Percentiles rank a stretch among this genome's conserved stretches.
phyloP scores from a whole-genome alignment of 2,888 invertebrate genomes.

The Lacanobia oleracea region DNA sequence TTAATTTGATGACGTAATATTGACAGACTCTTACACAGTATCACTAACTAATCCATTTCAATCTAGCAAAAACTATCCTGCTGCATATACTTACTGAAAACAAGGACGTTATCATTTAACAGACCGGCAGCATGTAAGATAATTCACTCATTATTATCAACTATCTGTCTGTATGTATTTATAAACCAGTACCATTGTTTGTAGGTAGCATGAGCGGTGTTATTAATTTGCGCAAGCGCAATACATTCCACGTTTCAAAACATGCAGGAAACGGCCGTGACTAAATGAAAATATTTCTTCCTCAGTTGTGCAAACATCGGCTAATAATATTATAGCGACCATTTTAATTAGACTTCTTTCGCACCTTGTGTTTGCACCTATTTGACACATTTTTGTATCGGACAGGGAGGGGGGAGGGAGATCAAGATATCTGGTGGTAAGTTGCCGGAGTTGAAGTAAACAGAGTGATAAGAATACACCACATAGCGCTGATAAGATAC shows the following conservation, averaged over 20 bases:
- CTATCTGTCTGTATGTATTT: slow-evolving; percentile 68
- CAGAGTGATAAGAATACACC: slow-evolving; percentile 74
- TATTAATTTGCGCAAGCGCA: slow-evolving; percentile 67
- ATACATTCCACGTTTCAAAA: slow-evolving; percentile 79
- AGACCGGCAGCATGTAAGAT: slow-evolving; percentile 35
- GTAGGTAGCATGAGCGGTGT: slow-evolving; percentile 59
- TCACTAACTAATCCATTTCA: slow-evolving; percentile 16
- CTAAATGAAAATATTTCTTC: slow-evolving; percentile 80
- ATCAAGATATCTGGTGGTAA: slow-evolving; percentile 52
- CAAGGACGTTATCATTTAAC: slow-evolving; percentile 46
- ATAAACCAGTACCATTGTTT: slow-evolving; percentile 79
- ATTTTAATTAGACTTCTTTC: slow-evolving; percentile 57
- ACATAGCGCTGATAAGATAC: slow-evolving; percentile 79
- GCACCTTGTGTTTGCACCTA: slow-evolving; percentile 37
- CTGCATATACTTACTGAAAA: slow-evolving; percentile 35
- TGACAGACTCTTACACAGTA: background rate
- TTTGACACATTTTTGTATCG: slow-evolving; percentile 23
- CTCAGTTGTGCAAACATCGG: slow-evolving; percentile 79
- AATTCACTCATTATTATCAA: slow-evolving; percentile 61
- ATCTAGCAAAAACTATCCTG: slow-evolving; percentile 5
- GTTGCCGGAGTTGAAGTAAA: slow-evolving; percentile 72
- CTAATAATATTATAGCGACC: slow-evolving; percentile 67
- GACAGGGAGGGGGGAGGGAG: slow-evolving; percentile 32
- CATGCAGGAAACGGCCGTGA: slow-evolving; percentile 68
- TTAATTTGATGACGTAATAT: slow-evolving; percentile 5